Conservation (phyloP, 2,888 invertebrate species). For the Rugalucina vietnamica region DNA sequence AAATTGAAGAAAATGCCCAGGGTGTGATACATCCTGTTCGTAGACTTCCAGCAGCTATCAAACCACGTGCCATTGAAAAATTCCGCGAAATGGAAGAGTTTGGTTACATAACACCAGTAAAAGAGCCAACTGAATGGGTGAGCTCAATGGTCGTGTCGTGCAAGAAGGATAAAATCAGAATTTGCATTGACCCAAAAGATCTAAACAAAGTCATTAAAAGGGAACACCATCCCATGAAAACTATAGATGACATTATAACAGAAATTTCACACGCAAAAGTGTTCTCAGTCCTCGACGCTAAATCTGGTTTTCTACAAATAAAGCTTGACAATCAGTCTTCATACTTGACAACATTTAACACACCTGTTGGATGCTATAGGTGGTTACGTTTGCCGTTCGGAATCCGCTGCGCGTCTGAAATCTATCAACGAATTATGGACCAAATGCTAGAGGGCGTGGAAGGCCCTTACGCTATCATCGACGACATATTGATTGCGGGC, state of each 20-base stretch:
- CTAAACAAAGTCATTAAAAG: slow-evolving; percentile 62
- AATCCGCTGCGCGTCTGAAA: slow-evolving; percentile 60
- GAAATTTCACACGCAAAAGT: slow-evolving; percentile 58
- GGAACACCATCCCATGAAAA: slow-evolving; percentile 67
- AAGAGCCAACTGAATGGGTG: slow-evolving; percentile 65
- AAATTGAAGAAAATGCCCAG: slow-evolving; percentile 9
- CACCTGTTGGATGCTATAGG: slow-evolving; percentile 62
- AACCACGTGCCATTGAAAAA: slow-evolving; percentile 25
- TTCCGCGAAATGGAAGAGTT: slow-evolving; percentile 44
- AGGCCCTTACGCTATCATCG: slow-evolving; percentile 55
- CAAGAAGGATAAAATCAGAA: slow-evolving; percentile 53
- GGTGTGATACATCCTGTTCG: slow-evolving; percentile 36
- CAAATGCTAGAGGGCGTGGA: slow-evolving; percentile 52
- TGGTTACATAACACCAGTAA: slow-evolving; percentile 36
- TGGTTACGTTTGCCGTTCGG: slow-evolving; percentile 67
- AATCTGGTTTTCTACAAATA: slow-evolving; percentile 66
- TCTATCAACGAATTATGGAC: slow-evolving; percentile 60
- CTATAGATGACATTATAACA: slow-evolving; percentile 63
- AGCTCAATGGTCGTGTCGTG: slow-evolving; percentile 62
- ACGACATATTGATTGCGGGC: slow-evolving; percentile 59
- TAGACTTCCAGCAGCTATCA: slow-evolving; percentile 26
- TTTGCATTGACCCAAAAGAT: slow-evolving; percentile 65
- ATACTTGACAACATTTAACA: slow-evolving; percentile 63
- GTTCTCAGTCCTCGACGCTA: slow-evolving; percentile 67
- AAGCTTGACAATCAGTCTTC: slow-evolving; percentile 57